A percentile compares a stretch with the other conserved stretches of the same genome.
phyloP scores from a whole-genome alignment of 2,113 vertebrate species.

The Nerophis lumbriciformis region DNA sequence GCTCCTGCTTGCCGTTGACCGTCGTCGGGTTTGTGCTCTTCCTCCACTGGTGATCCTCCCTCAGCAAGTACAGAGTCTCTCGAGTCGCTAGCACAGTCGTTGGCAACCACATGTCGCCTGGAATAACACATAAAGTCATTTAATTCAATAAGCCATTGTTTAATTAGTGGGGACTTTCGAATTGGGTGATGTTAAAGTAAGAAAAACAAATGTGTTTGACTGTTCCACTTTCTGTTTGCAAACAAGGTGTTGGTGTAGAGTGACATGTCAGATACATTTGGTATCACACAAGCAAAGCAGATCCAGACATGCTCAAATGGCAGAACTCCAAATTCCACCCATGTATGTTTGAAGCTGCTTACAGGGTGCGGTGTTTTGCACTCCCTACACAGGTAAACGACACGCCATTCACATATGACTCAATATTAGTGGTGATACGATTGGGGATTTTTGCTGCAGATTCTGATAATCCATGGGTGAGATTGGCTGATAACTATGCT shows the following conservation, averaged over 20 bases:
- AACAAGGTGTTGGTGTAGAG: neutral
- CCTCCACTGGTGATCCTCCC: slow-evolving; percentile 74
- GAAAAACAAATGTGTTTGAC: neutral
- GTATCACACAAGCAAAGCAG: slow-evolving; percentile 24
- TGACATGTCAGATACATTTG: slow-evolving; percentile 1
- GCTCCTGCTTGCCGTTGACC: slow-evolving; percentile 11
- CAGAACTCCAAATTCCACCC: slow-evolving; percentile 39
- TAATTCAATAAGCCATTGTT: neutral
- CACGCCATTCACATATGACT: neutral
- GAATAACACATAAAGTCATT: neutral
- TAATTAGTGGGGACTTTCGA: neutral
- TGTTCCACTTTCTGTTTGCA: neutral
- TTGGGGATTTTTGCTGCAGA: too few species aligned
- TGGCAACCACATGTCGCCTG: slow-evolving; percentile 60
- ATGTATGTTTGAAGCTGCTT: slow-evolving; percentile 29
- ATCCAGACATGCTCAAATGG: slow-evolving; percentile 39
- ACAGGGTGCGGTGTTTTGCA: slow-evolving; percentile 9
- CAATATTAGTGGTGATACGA: too few species aligned
- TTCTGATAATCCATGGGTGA: too few species aligned
- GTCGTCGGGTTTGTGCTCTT: slow-evolving; percentile 26
- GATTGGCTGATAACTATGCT: too few species aligned
- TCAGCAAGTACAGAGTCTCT: slow-evolving; percentile 71
- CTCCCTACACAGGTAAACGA: neutral
- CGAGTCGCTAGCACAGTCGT: slow-evolving; percentile 67
- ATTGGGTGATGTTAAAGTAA: neutral